Base-by-base conservation (phyloP, 2,113 vertebrate genomes). In the Stictonetta naevosa region DNA sequence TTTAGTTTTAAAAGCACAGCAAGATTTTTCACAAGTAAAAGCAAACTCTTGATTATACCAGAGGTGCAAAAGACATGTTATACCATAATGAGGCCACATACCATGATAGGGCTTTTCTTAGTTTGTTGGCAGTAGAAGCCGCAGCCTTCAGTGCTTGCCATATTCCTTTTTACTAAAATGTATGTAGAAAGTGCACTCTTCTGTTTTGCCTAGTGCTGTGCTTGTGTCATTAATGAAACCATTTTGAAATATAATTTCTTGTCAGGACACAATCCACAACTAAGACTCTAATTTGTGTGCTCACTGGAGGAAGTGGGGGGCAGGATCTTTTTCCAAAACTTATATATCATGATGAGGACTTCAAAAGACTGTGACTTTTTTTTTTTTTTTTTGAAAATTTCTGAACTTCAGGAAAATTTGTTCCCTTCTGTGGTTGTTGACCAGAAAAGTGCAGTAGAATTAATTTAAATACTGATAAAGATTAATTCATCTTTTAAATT, bases 171-270 rank as follows among this genome's bases (percentile, higher is more conserved):
- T 21, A 60, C 4, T 40, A 34, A 79, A 85, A 17, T 6, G 8
- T 6, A 55, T 0, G 0, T 8, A 86, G 12, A 5, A 75, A n/a
- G 8, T n/a, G 8, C 3, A 16, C 33, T 48, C 36, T 52, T 67
- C 10, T 73, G 11, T 13, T 28, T 17, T 52, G 38, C 14, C 31
- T 36, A 44, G 1, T 44, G 16, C n/a, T 67, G 12, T 22, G 8
- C 8, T 76, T 42, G 1, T 31, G 22, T 29, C 7, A 16, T 42
- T 75, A 56, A 72, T 1, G 4, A 84, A 91, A 38, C 0, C 6
- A 19, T 66, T 50, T 59, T 66, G 63, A 38, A 31, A 36, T 34
- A 36, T 5, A 52, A 72, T 84, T 86, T 91, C 14, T 64, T 50
- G 23, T 69, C 48, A 58, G 8, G 66, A 77, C 17, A 82, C 17